Percentiles rank a stretch among this genome's conserved stretches.
Conservation (phyloP, 2,113 vertebrate genomes). For the Onychostruthus taczanowskii region DNA sequence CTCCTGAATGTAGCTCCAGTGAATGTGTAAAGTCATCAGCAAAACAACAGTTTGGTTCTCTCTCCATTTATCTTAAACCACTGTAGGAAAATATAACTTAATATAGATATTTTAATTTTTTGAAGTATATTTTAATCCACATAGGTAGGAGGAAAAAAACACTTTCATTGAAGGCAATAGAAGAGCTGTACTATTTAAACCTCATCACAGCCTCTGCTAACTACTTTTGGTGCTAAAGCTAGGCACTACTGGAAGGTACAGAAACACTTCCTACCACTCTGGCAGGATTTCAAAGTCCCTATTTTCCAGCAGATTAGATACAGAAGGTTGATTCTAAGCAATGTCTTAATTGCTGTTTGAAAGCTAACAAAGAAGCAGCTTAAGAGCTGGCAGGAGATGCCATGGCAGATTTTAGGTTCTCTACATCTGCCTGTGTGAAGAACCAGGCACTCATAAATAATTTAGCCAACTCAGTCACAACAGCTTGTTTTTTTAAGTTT, state of each 20-base stretch:
- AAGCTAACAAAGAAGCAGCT: background rate
- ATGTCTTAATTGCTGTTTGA: background rate
- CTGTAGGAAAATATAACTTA: background rate
- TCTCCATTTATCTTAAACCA: background rate
- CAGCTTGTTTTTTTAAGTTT: background rate
- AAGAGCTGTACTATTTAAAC: background rate
- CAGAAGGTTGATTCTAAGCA: conserved; percentile 10
- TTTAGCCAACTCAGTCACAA: background rate
- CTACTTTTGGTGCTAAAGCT: background rate
- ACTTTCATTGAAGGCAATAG: background rate
- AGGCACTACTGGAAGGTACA: background rate
- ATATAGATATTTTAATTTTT: background rate
- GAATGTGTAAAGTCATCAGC: background rate
- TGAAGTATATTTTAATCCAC: background rate
- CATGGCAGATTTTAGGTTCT: background rate
- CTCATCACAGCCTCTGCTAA: background rate
- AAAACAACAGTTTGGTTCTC: background rate
- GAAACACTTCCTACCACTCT: conserved; percentile 21
- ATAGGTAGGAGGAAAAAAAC: background rate
- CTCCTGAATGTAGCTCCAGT: background rate
- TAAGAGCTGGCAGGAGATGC: background rate
- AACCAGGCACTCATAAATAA: background rate
- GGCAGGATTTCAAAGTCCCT: background rate
- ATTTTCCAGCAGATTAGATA: conserved; percentile 13
- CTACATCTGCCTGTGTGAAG: background rate